A percentile compares a stretch with the other conserved stretches of the same genome.
Conservation (phyloP, 1,140 invertebrate genomes). For the Neodiprion virginianus region DNA sequence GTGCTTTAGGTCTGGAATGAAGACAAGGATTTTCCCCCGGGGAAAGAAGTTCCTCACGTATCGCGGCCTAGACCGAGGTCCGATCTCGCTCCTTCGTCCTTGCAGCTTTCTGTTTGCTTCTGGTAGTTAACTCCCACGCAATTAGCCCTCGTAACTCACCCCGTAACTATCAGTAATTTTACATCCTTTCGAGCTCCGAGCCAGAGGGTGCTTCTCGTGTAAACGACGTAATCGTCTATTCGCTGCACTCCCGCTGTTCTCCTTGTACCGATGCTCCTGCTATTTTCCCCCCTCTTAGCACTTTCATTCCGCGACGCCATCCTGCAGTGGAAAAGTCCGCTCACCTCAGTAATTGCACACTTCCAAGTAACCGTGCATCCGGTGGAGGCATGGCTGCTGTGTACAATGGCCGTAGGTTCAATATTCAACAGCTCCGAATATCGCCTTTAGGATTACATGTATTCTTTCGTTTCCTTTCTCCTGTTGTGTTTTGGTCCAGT, state of each 20-base stretch:
- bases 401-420: too few species aligned
- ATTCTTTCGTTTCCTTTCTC: too few species aligned
- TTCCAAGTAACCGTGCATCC: too few species aligned
- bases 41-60: neutral
- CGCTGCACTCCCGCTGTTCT: neutral
- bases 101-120: neutral
- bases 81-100: neutral
- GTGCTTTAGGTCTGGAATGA: neutral
- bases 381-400: too few species aligned
- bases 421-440: too few species aligned
- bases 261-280: neutral
- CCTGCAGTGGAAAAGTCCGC: neutral
- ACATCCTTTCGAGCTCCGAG: neutral
- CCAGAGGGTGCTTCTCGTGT: neutral
- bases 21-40: neutral
- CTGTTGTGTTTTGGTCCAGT: too few species aligned
- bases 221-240: neutral
- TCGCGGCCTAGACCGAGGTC: neutral
- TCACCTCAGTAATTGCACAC: too few species aligned
- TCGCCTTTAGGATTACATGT: too few species aligned
- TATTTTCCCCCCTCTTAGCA: neutral
- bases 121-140: neutral
- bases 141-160: conserved; percentile 10
- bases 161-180: conserved; percentile 11
- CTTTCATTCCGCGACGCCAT: neutral